Evolutionary conservation across 2,888 invertebrate species (phyloP).

Genomic region (Xestia rhomboidea): DNA sequence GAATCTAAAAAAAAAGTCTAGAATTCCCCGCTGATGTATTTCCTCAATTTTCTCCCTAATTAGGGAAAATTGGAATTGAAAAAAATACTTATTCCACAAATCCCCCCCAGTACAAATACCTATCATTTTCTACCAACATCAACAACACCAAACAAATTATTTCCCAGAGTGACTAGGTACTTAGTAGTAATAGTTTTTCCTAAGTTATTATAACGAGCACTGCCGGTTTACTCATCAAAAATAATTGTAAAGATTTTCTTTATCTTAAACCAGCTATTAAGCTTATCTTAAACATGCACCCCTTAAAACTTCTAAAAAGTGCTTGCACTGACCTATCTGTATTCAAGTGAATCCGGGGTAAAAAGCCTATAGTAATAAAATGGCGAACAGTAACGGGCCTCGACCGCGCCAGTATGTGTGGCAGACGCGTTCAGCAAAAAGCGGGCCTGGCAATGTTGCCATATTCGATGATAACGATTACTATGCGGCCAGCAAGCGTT

Average conservation of each 20-base stretch:
- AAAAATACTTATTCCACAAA: too few species aligned
- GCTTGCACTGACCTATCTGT: conserved; percentile 52
- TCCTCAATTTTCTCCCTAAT: too few species aligned
- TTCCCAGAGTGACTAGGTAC: too few species aligned
- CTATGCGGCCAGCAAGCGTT: conserved; percentile 73
- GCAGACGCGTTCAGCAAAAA: conserved; percentile 80
- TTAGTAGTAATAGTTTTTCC: background rate
- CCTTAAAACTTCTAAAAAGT: background rate
- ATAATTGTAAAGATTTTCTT: background rate
- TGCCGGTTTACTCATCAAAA: background rate
- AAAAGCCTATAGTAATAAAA: conserved; percentile 54
- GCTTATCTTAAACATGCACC: background rate
- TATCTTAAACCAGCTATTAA: background rate
- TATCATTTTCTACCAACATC: background rate
- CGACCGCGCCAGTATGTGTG: conserved; percentile 81
- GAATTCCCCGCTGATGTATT: too few species aligned
- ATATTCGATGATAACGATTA: conserved; percentile 83
- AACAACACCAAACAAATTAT: too few species aligned
- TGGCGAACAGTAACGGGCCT: conserved; percentile 78
- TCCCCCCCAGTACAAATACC: background rate
- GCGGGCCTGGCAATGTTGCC: conserved; percentile 73
- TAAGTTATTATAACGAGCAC: background rate
- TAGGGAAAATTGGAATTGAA: too few species aligned
- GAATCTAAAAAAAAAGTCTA: too few species aligned
- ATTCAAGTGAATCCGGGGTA: conserved; percentile 56